Evolutionary conservation across 1,140 invertebrate species (phyloP).

Genomic region (Dinoponera quadriceps): DNA sequence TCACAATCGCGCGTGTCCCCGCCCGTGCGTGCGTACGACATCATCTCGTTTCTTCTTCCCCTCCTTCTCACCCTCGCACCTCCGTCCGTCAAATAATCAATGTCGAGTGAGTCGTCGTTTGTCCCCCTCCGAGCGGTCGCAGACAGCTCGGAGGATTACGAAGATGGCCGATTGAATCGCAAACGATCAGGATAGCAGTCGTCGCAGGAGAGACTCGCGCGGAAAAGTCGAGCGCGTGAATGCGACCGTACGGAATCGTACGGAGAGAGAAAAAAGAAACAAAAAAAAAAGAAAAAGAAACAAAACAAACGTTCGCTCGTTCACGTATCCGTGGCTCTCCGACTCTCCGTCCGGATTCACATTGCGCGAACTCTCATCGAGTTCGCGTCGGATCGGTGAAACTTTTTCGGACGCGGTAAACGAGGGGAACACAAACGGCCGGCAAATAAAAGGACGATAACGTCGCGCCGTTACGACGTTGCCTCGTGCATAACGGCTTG

Average conservation of each 20-base stretch:
- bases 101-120: constrained; percentile 34
- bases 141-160: constrained; percentile 75
- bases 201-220: constrained; percentile 44
- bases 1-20: too few species aligned
- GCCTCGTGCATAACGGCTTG: constrained; percentile 9
- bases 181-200: constrained; percentile 78
- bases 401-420: constrained; percentile 26
- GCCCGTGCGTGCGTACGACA: not conserved
- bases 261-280: not conserved
- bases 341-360: constrained; percentile 7
- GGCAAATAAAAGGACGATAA: not conserved
- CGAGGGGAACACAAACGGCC: not conserved
- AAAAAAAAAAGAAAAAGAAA: not conserved
- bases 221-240: constrained; percentile 47
- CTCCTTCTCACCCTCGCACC: constrained; percentile 56
- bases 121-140: constrained; percentile 38
- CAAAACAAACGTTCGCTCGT: not conserved
- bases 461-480: not conserved
- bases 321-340: too few species aligned
- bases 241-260: too few species aligned
- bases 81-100: constrained; percentile 36
- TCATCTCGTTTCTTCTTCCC: too few species aligned
- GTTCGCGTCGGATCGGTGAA: not conserved
- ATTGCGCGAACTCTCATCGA: constrained; percentile 7
- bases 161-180: constrained; percentile 79